These are phyloP conservation scores for Lasioglossum calceatum DNA, from an alignment of 2,888 invertebrate genomes.

Conservation along the genomic window DNA sequence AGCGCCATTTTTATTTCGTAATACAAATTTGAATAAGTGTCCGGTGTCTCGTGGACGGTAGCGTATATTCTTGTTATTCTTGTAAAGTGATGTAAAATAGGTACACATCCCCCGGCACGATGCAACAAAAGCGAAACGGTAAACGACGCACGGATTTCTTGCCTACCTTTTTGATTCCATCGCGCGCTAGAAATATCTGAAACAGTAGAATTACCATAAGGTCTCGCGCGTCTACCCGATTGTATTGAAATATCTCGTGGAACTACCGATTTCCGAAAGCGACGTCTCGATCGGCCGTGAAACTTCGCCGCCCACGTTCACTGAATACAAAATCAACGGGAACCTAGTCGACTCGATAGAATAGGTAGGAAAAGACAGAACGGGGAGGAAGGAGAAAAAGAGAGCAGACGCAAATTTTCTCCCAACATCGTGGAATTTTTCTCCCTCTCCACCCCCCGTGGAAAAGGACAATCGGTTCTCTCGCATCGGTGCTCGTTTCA, in stretches of 20 bases:
- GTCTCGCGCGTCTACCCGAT: slow-evolving; percentile 8
- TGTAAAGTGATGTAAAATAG: too few relatives aligned
- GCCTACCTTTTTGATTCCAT: background rate
- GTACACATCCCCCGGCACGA: too few relatives aligned
- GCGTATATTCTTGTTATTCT: too few relatives aligned
- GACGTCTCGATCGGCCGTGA: slow-evolving; percentile 20
- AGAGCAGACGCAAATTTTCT: slow-evolving; percentile 25
- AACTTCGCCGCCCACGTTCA: slow-evolving; percentile 19
- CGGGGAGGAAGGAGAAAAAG: background rate
- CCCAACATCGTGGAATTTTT: slow-evolving; percentile 15
- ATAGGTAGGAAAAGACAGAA: background rate
- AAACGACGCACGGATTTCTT: background rate
- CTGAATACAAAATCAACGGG: slow-evolving; percentile 34
- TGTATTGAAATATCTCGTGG: slow-evolving; percentile 2
- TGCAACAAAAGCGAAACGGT: background rate
- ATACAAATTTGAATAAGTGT: too few relatives aligned
- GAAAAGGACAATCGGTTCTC: slow-evolving; percentile 34
- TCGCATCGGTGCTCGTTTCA: slow-evolving; percentile 43
- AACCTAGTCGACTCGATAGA: slow-evolving; percentile 22
- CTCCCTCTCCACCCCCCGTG: background rate
- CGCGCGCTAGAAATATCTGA: background rate
- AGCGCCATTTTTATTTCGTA: too few relatives aligned
- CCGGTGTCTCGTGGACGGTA: too few relatives aligned
- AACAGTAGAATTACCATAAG: slow-evolving; percentile 5
- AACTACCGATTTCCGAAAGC: slow-evolving; percentile 7